Conservation (phyloP, 2,888 invertebrate species). For the Alloscopus bannaensis region DNA sequence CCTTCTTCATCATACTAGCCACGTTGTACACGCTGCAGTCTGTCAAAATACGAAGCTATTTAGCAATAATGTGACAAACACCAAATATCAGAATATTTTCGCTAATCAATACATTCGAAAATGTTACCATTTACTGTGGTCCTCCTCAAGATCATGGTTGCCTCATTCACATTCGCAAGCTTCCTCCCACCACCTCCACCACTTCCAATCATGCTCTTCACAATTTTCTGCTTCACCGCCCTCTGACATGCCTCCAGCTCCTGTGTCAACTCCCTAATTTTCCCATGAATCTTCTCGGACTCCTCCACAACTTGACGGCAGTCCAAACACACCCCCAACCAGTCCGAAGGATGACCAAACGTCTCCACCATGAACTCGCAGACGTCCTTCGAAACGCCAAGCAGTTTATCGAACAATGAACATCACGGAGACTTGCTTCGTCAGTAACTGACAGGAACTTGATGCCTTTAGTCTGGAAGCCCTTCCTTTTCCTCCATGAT, state of each 20-base stretch:
- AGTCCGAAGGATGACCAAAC: not conserved
- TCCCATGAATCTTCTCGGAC: not conserved
- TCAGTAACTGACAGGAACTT: not conserved
- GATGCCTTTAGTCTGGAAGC: not conserved
- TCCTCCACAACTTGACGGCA: not conserved
- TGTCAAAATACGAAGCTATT: no score
- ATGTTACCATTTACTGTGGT: no score
- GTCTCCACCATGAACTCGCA: not conserved
- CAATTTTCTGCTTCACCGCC: not conserved
- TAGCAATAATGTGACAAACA: no score
- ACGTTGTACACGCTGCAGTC: no score
- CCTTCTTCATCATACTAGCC: no score
- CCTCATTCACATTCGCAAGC: no score
- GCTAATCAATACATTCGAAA: no score
- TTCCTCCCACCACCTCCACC: not conserved
- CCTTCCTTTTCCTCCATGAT: not conserved
- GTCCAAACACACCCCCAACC: not conserved
- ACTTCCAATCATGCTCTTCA: not conserved
- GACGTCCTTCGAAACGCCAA: not conserved
- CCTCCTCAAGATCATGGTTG: no score
- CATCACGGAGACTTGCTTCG: not conserved
- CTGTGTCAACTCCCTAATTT: not conserved
- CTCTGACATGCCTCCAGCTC: not conserved
- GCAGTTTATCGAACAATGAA: slow-evolving; percentile 10
- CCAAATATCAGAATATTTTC: no score